Evolutionary conservation across 2,888 invertebrate genomes (phyloP).

Genomic region (Atrina japonica): DNA sequence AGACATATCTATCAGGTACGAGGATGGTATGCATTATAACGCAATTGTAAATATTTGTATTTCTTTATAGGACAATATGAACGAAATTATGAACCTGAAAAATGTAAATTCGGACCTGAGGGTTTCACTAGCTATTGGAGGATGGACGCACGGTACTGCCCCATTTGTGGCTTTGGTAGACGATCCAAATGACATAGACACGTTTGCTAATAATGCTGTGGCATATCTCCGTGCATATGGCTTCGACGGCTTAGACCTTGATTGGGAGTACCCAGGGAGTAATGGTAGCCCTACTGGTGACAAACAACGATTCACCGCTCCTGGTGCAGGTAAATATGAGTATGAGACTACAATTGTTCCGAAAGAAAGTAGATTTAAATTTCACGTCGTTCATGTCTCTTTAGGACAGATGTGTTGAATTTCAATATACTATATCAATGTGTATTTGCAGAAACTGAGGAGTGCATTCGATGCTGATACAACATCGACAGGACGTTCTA

Average conservation of each 20-base stretch:
- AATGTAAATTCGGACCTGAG: conserved; percentile 85
- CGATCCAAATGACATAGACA: conserved; percentile 21
- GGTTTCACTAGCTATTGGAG: conserved; percentile 92
- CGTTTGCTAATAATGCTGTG: conserved; percentile 39
- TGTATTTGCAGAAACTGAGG: conserved; percentile 9
- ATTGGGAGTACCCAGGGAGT: conserved; percentile 92
- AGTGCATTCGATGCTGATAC: conserved; percentile 3
- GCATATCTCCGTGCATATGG: conserved; percentile 78
- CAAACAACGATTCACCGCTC: conserved; percentile 57
- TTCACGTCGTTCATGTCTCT: neutral
- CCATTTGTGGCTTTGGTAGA: conserved; percentile 62
- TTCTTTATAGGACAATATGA: neutral
- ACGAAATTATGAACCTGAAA: conserved; percentile 9
- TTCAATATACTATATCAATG: neutral
- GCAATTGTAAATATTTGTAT: too few species aligned
- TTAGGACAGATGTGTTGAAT: neutral
- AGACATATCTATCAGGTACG: too few species aligned
- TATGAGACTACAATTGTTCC: neutral
- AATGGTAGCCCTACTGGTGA: conserved; percentile 62
- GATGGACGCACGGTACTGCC: conserved; percentile 94
- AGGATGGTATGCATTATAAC: too few species aligned
- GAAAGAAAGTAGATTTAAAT: neutral
- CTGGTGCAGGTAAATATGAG: conserved; percentile 45
- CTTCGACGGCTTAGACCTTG: conserved; percentile 92
- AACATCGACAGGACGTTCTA: neutral